Percentiles rank a stretch among this genome's conserved stretches.
phyloP scores from a whole-genome alignment of 2,888 invertebrate species.

The Nezara viridula region DNA sequence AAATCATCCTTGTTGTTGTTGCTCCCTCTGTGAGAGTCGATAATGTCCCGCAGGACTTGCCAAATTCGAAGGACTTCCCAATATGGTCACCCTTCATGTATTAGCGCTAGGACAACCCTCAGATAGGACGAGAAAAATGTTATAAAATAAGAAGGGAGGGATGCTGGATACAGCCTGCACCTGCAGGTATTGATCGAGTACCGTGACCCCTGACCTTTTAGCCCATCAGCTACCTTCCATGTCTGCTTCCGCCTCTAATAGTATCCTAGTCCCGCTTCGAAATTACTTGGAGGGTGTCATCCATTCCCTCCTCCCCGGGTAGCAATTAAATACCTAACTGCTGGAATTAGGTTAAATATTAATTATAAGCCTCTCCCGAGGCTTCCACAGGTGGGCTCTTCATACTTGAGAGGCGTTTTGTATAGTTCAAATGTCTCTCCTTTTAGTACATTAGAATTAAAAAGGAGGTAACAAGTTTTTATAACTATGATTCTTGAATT shows the following conservation, averaged over 20 bases:
- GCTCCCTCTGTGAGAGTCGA: too few species aligned
- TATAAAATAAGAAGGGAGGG: slow-evolving; percentile 31
- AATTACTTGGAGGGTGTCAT: slow-evolving; percentile 6
- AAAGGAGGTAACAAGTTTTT: too few species aligned
- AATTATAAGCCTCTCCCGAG: background rate
- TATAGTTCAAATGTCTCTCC: background rate
- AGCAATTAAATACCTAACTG: background rate
- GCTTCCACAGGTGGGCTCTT: background rate
- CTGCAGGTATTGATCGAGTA: slow-evolving; percentile 6
- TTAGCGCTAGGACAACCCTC: too few species aligned
- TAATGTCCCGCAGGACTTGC: too few species aligned
- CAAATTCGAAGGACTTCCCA: background rate
- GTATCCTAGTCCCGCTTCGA: background rate
- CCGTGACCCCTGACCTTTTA: slow-evolving; percentile 37
- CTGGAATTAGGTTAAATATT: background rate
- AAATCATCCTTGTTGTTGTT: too few species aligned
- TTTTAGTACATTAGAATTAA: background rate
- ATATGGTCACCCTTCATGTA: background rate
- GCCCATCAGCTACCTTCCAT: slow-evolving; percentile 5
- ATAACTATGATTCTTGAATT: too few species aligned
- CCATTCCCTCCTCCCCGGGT: background rate
- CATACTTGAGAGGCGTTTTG: background rate
- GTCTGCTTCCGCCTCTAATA: slow-evolving; percentile 37
- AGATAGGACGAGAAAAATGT: background rate
- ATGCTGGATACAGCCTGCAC: slow-evolving; percentile 20